Evolutionary conservation across 2,797 vertebrate genomes (phyloP), one percentile per base, ranked within the genome.

Genomic region (Dicrostonyx torquatus): DNA sequence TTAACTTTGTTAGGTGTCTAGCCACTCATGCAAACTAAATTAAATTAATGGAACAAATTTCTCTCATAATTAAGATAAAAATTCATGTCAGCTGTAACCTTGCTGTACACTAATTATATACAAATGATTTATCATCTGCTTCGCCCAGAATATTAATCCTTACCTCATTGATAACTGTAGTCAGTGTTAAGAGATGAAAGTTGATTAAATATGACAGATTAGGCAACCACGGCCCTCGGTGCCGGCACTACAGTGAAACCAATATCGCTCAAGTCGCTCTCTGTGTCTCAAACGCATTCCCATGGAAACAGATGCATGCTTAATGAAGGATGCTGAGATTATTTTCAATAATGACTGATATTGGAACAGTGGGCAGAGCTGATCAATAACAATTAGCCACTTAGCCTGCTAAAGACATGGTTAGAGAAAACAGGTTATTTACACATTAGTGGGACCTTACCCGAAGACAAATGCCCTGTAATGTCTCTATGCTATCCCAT

Each of bases 31-130:
- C 99, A 99, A 98, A 98, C 98, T 98, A 99, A 99, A 99, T 99
- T 99, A 99, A 99, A 99, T 99, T 99, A 99, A 99, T 99, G 99
- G 99, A 99, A 99, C 99, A 99, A 99, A 99, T 99, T 99, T 99
- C 98, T 99, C 98, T 98, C 98, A 98, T 99, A 99, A 99, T 99
- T 99, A 99, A 99, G 99, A 99, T 99, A 99, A 99, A 99, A 99
- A 98, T 99, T 98, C 97, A 97, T 99, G 99, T 99, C 99, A 99
- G 98, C 98, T 98, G 98, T 99, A 99, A 99, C 99, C 99, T 99
- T 99, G 99, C 99, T 99, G 99, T 98, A 98, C 98, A 98, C 99
- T 99, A 99, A 99, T 99, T 99, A 99, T 98, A 98, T 98, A 99
- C 98, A 98, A 99, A 99, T 99, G 99, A 99, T 99, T 99, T 99